phyloP scores from a whole-genome alignment of 1,140 invertebrate species.

The Eumaeus atala region DNA sequence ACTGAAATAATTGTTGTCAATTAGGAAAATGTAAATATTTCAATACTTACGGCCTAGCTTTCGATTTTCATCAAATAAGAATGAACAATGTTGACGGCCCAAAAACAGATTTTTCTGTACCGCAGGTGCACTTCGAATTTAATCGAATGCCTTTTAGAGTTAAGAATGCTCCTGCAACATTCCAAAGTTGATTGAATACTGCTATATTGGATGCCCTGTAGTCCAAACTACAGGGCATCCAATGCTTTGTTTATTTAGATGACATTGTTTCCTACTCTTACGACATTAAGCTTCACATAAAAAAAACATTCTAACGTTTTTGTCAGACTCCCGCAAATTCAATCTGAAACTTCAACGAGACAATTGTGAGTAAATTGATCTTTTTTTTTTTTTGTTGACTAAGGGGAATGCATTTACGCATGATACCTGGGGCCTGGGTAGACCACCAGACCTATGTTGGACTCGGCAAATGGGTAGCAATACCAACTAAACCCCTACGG shows the following conservation, averaged over 20 bases:
- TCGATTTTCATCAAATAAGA: constrained; percentile 16
- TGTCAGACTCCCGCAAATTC: constrained; percentile 31
- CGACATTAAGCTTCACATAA: constrained; percentile 47
- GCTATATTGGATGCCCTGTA: too few relatives aligned
- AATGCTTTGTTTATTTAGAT: constrained; percentile 59
- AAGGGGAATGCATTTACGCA: too few relatives aligned
- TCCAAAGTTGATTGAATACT: constrained; percentile 56
- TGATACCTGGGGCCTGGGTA: too few relatives aligned
- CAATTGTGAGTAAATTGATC: constrained; percentile 34
- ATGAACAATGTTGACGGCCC: not conserved
- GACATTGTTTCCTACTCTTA: constrained; percentile 54
- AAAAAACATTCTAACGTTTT: constrained; percentile 43
- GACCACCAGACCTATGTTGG: too few relatives aligned
- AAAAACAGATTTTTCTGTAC: constrained; percentile 40
- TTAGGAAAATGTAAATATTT: constrained; percentile 14
- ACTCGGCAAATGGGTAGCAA: too few relatives aligned
- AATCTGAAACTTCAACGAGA: constrained; percentile 56
- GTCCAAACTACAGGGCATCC: constrained; percentile 26
- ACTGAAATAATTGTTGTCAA: constrained; percentile 18
- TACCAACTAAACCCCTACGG: too few relatives aligned
- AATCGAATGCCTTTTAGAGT: constrained; percentile 31
- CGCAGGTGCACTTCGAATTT: constrained; percentile 46
- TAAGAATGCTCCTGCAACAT: constrained; percentile 34
- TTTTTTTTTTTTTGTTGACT: too few relatives aligned
- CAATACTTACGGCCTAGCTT: constrained; percentile 7